These are phyloP conservation scores for Lutjanus argentimaculatus DNA, from an alignment of 2,797 vertebrate species.

Conservation along the genomic window DNA sequence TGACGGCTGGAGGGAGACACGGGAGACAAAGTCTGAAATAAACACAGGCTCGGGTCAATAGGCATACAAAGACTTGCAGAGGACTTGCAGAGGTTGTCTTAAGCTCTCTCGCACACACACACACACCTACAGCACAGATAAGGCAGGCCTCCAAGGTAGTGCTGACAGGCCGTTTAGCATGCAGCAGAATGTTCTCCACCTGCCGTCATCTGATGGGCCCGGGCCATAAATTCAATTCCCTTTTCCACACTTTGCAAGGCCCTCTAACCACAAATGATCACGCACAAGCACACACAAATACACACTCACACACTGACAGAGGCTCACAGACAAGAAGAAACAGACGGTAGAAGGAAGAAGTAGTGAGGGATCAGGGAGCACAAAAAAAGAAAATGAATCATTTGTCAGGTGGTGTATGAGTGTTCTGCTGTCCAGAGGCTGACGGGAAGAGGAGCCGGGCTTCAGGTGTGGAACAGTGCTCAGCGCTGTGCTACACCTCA, in stretches of 20 bases:
- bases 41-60: slow-evolving; percentile 19
- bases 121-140: slow-evolving; percentile 16
- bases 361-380: slow-evolving; percentile 6
- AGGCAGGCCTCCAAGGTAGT: slow-evolving; percentile 18
- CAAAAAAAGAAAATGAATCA: slow-evolving; percentile 25
- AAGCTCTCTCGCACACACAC: not conserved
- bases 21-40: slow-evolving; percentile 17
- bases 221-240: slow-evolving; percentile 46
- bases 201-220: slow-evolving; percentile 39
- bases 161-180: slow-evolving; percentile 51
- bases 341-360: not conserved
- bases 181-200: slow-evolving; percentile 46
- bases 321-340: slow-evolving; percentile 1
- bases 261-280: slow-evolving; percentile 29
- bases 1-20: slow-evolving; percentile 12
- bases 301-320: not conserved
- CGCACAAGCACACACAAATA: slow-evolving; percentile 3
- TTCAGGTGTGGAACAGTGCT: slow-evolving; percentile 1
- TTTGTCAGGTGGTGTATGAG: slow-evolving; percentile 25
- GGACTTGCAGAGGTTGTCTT: slow-evolving; percentile 25
- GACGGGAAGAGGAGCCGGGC: not conserved
- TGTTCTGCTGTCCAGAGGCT: slow-evolving; percentile 15
- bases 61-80: slow-evolving; percentile 20
- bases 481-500: slow-evolving; percentile 2
- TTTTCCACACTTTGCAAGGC: slow-evolving; percentile 29